phyloP scores from a whole-genome alignment of 2,888 invertebrate species.

The Leucophenga montana region DNA sequence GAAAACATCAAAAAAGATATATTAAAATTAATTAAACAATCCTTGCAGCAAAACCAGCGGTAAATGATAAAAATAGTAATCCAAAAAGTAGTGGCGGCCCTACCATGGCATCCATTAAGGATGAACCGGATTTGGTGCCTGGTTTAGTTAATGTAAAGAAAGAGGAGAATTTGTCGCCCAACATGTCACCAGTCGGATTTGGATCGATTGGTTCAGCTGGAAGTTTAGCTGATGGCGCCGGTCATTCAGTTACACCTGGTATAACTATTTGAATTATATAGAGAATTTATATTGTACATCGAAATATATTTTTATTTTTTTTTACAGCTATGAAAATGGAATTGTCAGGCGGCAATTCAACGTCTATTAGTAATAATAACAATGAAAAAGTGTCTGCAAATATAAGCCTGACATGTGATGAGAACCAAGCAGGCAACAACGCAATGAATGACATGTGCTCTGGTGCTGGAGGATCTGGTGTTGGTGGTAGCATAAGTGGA shows the following conservation, averaged over 20 bases:
- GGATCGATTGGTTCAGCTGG: constrained; percentile 55
- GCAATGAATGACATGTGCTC: constrained; percentile 38
- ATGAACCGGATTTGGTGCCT: constrained; percentile 60
- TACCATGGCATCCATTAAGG: constrained; percentile 45
- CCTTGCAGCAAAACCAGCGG: neutral
- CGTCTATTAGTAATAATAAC: constrained; percentile 33
- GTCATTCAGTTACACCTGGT: constrained; percentile 47
- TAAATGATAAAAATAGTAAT: constrained; percentile 22
- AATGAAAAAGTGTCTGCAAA: constrained; percentile 47
- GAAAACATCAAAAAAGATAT: constrained; percentile 4
- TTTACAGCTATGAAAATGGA: constrained; percentile 53
- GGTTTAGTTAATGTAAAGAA: constrained; percentile 64
- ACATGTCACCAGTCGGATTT: constrained; percentile 69
- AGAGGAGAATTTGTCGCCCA: constrained; percentile 64
- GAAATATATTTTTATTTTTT: constrained; percentile 8
- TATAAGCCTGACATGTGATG: constrained; percentile 45
- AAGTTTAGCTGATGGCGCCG: constrained; percentile 42
- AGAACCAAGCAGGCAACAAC: constrained; percentile 44
- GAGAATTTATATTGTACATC: neutral
- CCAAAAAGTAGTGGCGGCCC: constrained; percentile 23
- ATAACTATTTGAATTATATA: constrained; percentile 9
- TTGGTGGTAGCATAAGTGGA: constrained; percentile 12
- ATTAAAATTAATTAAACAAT: constrained; percentile 16
- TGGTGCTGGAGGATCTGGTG: constrained; percentile 20
- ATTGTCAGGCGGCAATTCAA: constrained; percentile 32